Evolutionary conservation across 2,113 vertebrate genomes (phyloP).

Genomic region (Cyrtonyx montezumae): DNA sequence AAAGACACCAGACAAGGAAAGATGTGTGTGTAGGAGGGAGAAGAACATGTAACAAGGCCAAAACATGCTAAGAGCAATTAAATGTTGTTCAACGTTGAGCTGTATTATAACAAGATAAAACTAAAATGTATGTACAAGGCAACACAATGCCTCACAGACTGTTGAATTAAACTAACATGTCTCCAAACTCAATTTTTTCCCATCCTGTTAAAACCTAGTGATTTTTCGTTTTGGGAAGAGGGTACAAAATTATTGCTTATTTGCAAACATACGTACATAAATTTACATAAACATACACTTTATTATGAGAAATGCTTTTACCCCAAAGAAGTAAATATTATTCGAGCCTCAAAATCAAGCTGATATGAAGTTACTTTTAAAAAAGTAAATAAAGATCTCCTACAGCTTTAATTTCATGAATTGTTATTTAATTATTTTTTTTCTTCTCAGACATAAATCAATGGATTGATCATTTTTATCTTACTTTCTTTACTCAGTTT

Average conservation of each 20-base stretch:
- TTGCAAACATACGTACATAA: neutral
- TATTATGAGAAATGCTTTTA: neutral
- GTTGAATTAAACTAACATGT: neutral
- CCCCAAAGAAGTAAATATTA: neutral
- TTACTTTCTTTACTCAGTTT: neutral
- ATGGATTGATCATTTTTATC: accelerated
- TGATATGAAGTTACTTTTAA: neutral
- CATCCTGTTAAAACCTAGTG: neutral
- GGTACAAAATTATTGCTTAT: neutral
- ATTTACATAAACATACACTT: neutral
- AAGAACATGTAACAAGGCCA: neutral
- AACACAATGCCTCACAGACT: neutral
- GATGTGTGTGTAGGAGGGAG: neutral
- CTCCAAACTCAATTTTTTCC: neutral
- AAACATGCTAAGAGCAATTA: neutral
- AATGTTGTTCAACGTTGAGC: neutral
- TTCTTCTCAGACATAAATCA: neutral
- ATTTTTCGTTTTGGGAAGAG: neutral
- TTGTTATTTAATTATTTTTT: neutral
- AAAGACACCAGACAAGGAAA: neutral
- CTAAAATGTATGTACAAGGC: neutral
- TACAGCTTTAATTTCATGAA: neutral
- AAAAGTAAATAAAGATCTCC: neutral
- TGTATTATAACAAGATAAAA: neutral
- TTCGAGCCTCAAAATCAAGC: neutral